Evolutionary conservation across 1,140 invertebrate species (phyloP).

Genomic region (Aphidius gifuensis): DNA sequence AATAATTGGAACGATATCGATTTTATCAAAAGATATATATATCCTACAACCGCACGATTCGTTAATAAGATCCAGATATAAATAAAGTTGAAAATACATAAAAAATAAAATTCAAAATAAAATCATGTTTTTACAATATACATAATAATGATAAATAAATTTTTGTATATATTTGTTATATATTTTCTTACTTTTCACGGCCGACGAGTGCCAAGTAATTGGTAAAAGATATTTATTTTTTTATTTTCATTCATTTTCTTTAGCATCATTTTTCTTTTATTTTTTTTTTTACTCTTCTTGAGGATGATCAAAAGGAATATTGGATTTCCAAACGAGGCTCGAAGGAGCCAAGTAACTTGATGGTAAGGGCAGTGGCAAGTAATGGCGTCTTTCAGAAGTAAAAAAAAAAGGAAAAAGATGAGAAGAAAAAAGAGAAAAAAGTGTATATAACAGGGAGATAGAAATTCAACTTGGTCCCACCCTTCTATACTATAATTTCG

Average conservation of each 20-base stretch:
- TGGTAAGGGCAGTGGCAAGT: conserved; percentile 5
- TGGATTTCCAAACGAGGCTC: conserved; percentile 25
- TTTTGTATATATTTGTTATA: too few species aligned
- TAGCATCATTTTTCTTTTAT: conserved; percentile 1
- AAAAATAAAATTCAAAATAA: too few species aligned
- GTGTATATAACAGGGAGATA: too few species aligned
- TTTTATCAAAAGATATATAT: not conserved
- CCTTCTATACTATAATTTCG: conserved; percentile 52
- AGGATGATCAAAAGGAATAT: conserved; percentile 37
- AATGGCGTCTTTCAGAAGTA: conserved; percentile 3
- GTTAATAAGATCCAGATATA: conserved; percentile 7
- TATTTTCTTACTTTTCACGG: too few species aligned
- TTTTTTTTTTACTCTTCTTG: conserved; percentile 3
- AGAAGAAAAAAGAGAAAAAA: not conserved
- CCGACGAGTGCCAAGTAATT: too few species aligned
- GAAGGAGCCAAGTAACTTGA: too few species aligned
- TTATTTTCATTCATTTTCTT: conserved; percentile 4
- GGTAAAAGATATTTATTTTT: not conserved
- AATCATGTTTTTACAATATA: too few species aligned
- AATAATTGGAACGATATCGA: conserved; percentile 16
- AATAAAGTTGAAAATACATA: too few species aligned
- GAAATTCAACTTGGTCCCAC: conserved; percentile 19
- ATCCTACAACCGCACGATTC: not conserved
- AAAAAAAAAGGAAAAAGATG: not conserved
- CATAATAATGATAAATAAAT: too few species aligned